Evolutionary conservation across 2,113 vertebrate genomes (phyloP).

Genomic region (Neolamprologus cancellatus): DNA sequence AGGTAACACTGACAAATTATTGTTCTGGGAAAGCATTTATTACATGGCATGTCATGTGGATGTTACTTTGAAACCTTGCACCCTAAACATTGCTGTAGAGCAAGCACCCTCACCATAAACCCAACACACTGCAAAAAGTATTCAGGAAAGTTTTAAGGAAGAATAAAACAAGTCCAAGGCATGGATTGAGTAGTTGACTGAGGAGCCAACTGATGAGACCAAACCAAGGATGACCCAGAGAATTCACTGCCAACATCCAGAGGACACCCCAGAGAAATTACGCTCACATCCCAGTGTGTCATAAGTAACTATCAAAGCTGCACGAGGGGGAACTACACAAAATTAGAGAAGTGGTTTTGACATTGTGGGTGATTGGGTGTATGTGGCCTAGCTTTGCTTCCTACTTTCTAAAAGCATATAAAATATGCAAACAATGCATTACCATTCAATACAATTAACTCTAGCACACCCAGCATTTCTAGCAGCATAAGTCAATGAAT

Average conservation of each 20-base stretch:
- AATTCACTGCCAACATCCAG: background rate
- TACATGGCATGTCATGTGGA: background rate
- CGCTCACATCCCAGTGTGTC: background rate
- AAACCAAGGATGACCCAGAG: background rate
- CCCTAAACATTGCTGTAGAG: background rate
- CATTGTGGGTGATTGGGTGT: background rate
- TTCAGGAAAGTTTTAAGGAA: accelerated
- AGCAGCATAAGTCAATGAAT: background rate
- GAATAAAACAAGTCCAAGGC: background rate
- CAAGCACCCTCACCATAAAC: background rate
- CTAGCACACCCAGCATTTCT: background rate
- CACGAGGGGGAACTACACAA: background rate
- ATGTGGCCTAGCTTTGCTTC: background rate
- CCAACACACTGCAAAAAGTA: background rate
- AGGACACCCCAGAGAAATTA: background rate
- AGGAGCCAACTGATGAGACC: background rate
- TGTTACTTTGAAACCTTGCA: background rate
- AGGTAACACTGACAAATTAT: background rate
- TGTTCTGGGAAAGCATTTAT: background rate
- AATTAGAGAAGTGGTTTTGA: background rate
- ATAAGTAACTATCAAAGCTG: background rate
- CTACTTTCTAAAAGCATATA: background rate
- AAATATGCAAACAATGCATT: background rate
- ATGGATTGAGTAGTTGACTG: background rate
- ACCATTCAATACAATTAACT: background rate